Conservation (phyloP, 2,113 vertebrate species). For the Serilophus lunatus region DNA sequence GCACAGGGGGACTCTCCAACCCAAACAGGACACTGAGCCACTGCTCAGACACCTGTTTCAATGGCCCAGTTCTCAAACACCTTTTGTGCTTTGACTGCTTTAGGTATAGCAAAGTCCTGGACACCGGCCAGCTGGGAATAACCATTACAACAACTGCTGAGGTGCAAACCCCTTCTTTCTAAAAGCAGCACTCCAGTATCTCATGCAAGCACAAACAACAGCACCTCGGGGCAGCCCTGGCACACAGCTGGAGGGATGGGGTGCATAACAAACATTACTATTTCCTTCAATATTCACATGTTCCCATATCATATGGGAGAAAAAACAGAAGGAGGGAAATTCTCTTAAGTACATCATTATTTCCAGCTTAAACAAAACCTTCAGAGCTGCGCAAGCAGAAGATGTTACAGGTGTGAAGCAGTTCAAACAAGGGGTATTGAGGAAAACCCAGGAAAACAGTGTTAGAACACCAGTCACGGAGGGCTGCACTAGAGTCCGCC, state of each 20-base stretch:
- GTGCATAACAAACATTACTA: too few species aligned
- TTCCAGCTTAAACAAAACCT: not conserved
- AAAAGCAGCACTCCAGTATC: not conserved
- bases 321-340: not conserved
- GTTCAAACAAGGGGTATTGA: not conserved
- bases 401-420: not conserved
- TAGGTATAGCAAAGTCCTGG: not conserved
- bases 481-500: not conserved
- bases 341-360: not conserved
- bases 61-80: rapidly evolving
- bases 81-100: not conserved
- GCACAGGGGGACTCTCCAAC: not conserved
- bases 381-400: not conserved
- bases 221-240: not conserved
- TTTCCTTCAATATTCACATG: rapidly evolving
- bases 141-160: not conserved
- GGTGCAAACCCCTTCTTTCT: not conserved
- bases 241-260: rapidly evolving
- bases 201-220: not conserved
- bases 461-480: not conserved
- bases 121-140: rapidly evolving
- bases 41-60: not conserved
- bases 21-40: not conserved
- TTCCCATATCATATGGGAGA: too few species aligned
- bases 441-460: not conserved